Evolutionary conservation across 2,113 vertebrate genomes (phyloP), one percentile per base, ranked within the genome.

Genomic region (Petroica traversi): DNA sequence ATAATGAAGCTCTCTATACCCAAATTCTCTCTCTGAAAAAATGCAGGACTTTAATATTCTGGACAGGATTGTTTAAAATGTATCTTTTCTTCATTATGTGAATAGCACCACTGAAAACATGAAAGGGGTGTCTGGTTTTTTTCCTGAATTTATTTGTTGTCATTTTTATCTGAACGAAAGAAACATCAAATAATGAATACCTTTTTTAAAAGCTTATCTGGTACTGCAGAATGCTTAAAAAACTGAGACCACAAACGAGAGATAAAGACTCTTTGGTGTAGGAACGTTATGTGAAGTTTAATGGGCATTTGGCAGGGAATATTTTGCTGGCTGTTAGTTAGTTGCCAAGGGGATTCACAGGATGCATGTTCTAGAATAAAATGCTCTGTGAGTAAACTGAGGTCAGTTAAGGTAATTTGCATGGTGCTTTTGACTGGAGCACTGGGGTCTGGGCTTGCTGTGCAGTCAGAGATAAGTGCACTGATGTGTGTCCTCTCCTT

Each of bases 221-320:
- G 43, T 88, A 67, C 61, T 92, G 92, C 96, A 96, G 75, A 68
- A 88, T 94, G 85, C 92, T 93, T 88, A 62, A 90, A 95, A 91
- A 95, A 95, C 54, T 20, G 68, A 77, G 59, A 77, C 89, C 89
- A 93, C 40, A 92, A 90, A 86, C 64, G 85, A 88, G 43, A 92
- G 82, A 96, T 92, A 96, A 96, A 96, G 73, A 67, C 61, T 92
- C 63, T 96, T 95, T 96, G 92, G 90, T 93, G 51, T 59, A 52
- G 43, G 55, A 92, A 81, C 25, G 17, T 85, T 95, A 29, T 93
- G 82, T 93, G 94, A 97, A 96, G 93, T 96, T 96, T 96, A 96
- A 97, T 95, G 82, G 94, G 79, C 73, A 85, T 88, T 94, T 95
- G 95, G 93, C 75, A 88, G 75, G 67, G 82, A 92, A 92, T 93